Evolutionary conservation across 2,888 invertebrate genomes (phyloP).

Genomic region (Miltochrista miniata): DNA sequence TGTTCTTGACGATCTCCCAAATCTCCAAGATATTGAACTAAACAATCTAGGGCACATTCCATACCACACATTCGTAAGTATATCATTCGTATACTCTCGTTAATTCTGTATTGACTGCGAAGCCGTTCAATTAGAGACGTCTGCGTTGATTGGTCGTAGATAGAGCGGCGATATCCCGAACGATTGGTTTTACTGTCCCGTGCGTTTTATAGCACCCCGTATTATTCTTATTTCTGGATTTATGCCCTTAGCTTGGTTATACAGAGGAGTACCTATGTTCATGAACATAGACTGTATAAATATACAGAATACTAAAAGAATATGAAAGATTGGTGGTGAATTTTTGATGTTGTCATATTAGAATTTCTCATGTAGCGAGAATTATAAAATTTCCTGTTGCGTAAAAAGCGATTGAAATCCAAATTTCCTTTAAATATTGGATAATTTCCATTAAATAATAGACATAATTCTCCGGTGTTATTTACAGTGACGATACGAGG

Average conservation of each 20-base stretch:
- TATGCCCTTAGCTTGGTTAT: constrained; percentile 19
- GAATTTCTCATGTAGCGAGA: too few species aligned
- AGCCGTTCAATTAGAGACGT: constrained; percentile 47
- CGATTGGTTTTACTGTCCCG: constrained; percentile 53
- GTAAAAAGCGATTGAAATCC: too few species aligned
- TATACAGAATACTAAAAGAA: neutral
- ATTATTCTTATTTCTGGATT: constrained; percentile 48
- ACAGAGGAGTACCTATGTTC: neutral
- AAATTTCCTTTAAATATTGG: too few species aligned
- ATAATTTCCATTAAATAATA: too few species aligned
- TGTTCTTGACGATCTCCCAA: too few species aligned
- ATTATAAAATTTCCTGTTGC: too few species aligned
- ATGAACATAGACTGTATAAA: neutral
- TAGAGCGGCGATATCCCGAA: constrained; percentile 51
- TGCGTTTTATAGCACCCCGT: constrained; percentile 57
- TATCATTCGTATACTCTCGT: constrained; percentile 36
- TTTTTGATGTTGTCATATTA: too few species aligned
- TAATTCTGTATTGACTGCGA: constrained; percentile 25
- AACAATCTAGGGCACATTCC: neutral
- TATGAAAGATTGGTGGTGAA: too few species aligned
- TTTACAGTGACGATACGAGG: too few species aligned
- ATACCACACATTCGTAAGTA: constrained; percentile 8
- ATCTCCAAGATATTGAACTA: neutral
- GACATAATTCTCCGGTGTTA: too few species aligned
- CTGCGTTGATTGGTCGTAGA: constrained; percentile 55